Percentiles rank a stretch among this genome's conserved stretches.
Evolutionary conservation across 2,113 vertebrate genomes (phyloP).

Genomic region (Zosterops japonicus): DNA sequence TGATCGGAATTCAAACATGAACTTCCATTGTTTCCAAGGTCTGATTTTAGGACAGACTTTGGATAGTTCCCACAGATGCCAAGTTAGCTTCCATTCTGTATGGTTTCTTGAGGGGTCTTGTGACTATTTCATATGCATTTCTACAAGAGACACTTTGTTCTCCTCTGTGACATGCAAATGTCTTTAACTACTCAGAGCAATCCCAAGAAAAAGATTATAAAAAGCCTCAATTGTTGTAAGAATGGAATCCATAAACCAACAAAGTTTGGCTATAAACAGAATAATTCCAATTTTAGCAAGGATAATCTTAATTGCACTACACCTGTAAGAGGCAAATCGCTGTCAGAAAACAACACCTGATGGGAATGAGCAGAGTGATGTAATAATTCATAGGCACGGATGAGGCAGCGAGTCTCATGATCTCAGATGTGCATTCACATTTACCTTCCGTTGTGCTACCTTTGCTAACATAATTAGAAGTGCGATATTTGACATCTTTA

Average conservation of each 20-base stretch:
- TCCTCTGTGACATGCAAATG: neutral
- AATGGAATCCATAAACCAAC: neutral
- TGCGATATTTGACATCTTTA: constrained; percentile 15
- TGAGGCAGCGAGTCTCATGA: neutral
- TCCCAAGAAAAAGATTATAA: neutral
- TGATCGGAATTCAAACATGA: neutral
- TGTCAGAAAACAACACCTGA: neutral
- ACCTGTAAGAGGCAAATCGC: neutral
- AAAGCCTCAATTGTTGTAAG: neutral
- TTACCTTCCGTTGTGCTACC: neutral
- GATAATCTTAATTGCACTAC: neutral
- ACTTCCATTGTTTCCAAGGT: neutral
- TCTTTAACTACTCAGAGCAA: neutral
- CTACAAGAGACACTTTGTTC: constrained; percentile 7
- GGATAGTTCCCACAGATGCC: neutral
- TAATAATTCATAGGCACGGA: neutral
- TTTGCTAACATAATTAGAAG: neutral
- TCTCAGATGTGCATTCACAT: neutral
- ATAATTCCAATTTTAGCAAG: neutral
- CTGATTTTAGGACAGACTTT: neutral
- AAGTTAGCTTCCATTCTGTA: neutral
- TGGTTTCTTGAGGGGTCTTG: constrained; percentile 9
- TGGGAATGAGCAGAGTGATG: neutral
- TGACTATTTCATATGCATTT: neutral
- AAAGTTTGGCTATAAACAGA: neutral